These are phyloP conservation scores for Zeus faber DNA, from an alignment of 2,113 vertebrate species.

Conservation along the genomic window DNA sequence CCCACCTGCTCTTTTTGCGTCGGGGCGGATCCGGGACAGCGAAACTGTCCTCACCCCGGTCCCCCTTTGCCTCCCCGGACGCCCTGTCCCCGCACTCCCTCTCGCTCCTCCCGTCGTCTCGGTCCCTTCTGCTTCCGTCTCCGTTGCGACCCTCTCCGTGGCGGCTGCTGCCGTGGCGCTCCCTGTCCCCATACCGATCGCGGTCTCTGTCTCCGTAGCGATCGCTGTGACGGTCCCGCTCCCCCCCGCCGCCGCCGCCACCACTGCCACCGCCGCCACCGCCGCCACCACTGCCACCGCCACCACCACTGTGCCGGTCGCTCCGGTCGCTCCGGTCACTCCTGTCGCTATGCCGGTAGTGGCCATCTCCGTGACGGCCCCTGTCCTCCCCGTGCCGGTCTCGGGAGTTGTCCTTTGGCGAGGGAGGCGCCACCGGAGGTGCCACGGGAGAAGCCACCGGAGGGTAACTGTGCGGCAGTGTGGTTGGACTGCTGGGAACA, in stretches of 20 bases:
- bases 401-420: conserved; percentile 68
- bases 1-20: conserved; percentile 96
- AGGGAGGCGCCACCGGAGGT: conserved; percentile 69
- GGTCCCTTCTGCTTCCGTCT: conserved; percentile 18
- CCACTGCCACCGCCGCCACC: conserved; percentile 62
- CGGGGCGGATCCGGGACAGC: conserved; percentile 93
- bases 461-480: conserved; percentile 46
- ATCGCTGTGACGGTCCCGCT: conserved; percentile 58
- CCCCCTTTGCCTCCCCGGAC: conserved; percentile 55
- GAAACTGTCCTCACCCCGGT: conserved; percentile 84
- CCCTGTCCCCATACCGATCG: conserved; percentile 60
- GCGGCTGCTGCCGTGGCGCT: conserved; percentile 53
- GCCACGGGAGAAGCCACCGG: neutral
- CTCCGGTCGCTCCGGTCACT: conserved; percentile 41
- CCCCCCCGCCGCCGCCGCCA: conserved; percentile 45
- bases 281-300: conserved; percentile 54
- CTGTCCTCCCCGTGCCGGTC: conserved; percentile 74
- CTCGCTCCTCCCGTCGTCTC: conserved; percentile 13
- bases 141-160: conserved; percentile 60
- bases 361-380: conserved; percentile 68
- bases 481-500: conserved; percentile 45
- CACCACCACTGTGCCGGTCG: conserved; percentile 61
- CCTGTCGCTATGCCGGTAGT: conserved; percentile 42
- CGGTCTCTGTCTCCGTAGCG: conserved; percentile 65
- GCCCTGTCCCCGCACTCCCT: conserved; percentile 50